Conservation (phyloP, 2,888 invertebrate genomes). For the Eucera pruinosa region DNA sequence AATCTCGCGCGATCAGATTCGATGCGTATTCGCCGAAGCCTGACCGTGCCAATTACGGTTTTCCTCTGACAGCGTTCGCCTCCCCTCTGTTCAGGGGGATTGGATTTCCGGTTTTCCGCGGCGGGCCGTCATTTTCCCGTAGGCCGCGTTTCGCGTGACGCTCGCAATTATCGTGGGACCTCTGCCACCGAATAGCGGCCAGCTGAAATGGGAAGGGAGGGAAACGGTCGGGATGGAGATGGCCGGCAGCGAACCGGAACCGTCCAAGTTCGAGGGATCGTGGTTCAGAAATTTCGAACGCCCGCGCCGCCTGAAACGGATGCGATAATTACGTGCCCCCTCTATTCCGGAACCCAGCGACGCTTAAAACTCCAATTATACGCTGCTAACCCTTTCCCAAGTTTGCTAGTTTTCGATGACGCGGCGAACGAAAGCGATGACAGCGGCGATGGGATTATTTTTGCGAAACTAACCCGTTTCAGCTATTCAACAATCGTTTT, state of each 20-base stretch:
- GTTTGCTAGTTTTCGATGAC: constrained; percentile 17
- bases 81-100: constrained; percentile 6
- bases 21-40: neutral
- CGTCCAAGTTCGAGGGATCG: constrained; percentile 36
- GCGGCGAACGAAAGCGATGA: neutral
- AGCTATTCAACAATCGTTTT: too few species aligned
- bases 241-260: neutral
- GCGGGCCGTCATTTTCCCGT: too few species aligned
- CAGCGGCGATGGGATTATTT: neutral
- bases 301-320: constrained; percentile 47
- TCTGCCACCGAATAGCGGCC: too few species aligned
- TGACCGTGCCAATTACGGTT: constrained; percentile 46
- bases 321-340: constrained; percentile 50
- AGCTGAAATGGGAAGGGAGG: constrained; percentile 12
- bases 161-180: constrained; percentile 55
- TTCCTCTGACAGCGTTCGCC: constrained; percentile 31
- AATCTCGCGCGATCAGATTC: too few species aligned
- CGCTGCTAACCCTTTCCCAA: constrained; percentile 18
- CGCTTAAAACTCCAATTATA: constrained; percentile 46
- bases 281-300: constrained; percentile 46
- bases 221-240: too few species aligned
- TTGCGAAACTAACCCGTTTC: too few species aligned
- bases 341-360: constrained; percentile 24
- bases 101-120: constrained; percentile 33
- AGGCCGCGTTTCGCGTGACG: constrained; percentile 53